A percentile compares a stretch with the other conserved stretches of the same genome.
Evolutionary conservation across 2,888 invertebrate species (phyloP).

Genomic region (Mycogona germanica): DNA sequence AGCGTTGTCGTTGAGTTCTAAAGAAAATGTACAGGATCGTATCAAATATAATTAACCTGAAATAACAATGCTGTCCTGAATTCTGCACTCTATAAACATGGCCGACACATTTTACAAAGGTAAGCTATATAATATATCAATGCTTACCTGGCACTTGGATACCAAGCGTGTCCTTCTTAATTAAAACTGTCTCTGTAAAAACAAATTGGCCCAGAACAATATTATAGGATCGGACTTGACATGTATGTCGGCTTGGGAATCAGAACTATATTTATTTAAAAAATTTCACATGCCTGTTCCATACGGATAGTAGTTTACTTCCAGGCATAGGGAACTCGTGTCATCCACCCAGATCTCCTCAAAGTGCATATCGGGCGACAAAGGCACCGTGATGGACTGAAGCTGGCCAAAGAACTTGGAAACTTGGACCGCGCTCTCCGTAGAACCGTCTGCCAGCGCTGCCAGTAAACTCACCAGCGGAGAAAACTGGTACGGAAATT

Average conservation of each 20-base stretch:
- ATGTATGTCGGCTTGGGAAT: background rate
- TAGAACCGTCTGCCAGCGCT: constrained; percentile 24
- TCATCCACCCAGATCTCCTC: constrained; percentile 1
- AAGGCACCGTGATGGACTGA: background rate
- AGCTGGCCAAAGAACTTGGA: constrained; percentile 2
- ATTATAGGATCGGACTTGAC: background rate
- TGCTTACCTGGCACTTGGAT: too few relatives aligned
- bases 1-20: constrained; percentile 1
- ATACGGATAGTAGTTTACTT: background rate
- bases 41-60: background rate
- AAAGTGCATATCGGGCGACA: background rate
- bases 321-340: background rate
- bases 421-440: constrained; percentile 21
- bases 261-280: background rate
- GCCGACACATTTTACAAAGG: too few relatives aligned
- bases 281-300: constrained; percentile 4
- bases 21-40: background rate
- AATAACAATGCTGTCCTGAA: background rate
- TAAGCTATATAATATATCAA: too few relatives aligned
- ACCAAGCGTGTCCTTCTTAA: too few relatives aligned
- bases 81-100: too few relatives aligned
- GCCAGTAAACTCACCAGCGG: constrained; percentile 29
- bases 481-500: constrained; percentile 31
- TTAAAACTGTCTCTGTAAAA: background rate
- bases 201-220: background rate